Evolutionary conservation across 1,140 invertebrate genomes (phyloP), one percentile per base, ranked within the genome.

Genomic region (Dendroctonus ponderosae): DNA sequence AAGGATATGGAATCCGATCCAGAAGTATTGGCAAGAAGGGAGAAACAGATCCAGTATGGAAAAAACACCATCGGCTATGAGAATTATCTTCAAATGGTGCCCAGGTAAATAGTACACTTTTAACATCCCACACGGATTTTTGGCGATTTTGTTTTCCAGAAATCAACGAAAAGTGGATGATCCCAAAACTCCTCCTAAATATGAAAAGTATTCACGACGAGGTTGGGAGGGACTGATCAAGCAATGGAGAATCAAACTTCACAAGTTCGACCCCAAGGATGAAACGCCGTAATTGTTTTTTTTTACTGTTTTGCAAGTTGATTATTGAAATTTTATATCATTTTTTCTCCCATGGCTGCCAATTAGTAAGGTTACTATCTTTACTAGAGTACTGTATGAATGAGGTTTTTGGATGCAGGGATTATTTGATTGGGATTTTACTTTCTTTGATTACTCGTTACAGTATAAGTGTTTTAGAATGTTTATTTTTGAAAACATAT

Each of bases 31-130:
- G 78, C 84, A 41, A 84, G 94, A 66, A 84, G 94, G 61, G 92
- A 96, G 75, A 97, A 96, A 79, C 92, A 96, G 80, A 94, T 97
- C 77, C 92, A 96, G 77, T 96, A 93, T 82, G 95, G 95, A 15
- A 97, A 96, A 82, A 96, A 95, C 76, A 97, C 94, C 8, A 79
- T 89, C 66, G 92, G 91, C 44, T 97, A 97, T 80, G 86, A 91
- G 58, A 87, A 86, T 78, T 97, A 96, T 71, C 75, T 83, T 1
- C 80, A 85, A 73, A 69, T 82, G 67, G 83, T 96, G 46, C 91
- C 91, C 57, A 89, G 85, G 91, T 80, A 62, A 51, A 49, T 67
- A 46, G 37, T 52, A 15, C 9, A 15, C 9, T 9, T 1, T 52
- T 52, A 52, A 52, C 14, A 52, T 52, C 12, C 14, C 8, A 14